Conservation (phyloP, 2,888 invertebrate species). For the Watsonalla binaria region DNA sequence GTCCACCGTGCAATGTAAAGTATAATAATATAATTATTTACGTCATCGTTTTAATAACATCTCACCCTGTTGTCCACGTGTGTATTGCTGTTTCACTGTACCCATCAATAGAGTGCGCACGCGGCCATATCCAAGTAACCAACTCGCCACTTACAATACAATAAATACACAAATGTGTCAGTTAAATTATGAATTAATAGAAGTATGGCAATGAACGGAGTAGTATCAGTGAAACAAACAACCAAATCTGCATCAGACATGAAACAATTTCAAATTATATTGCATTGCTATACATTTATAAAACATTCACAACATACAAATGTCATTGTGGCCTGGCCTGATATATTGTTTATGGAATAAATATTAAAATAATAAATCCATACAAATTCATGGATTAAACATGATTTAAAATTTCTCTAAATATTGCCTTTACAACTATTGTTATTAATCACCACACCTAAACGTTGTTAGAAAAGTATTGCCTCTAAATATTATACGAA, state of each 20-base stretch:
- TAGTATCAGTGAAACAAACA: constrained; percentile 21
- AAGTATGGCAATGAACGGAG: constrained; percentile 41
- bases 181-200: constrained; percentile 18
- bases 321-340: constrained; percentile 52
- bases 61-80: constrained; percentile 22
- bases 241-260: constrained; percentile 74
- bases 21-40: constrained; percentile 1
- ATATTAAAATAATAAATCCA: constrained; percentile 47
- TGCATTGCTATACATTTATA: constrained; percentile 61
- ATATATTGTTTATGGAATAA: constrained; percentile 53
- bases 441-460: constrained; percentile 71
- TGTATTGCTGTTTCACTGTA: neutral
- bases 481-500: constrained; percentile 71
- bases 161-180: constrained; percentile 6
- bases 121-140: constrained; percentile 2
- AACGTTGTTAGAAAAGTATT: constrained; percentile 75
- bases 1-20: neutral
- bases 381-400: constrained; percentile 46
- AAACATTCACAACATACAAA: constrained; percentile 60
- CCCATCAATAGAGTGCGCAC: neutral
- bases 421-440: constrained; percentile 69
- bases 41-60: constrained; percentile 8
- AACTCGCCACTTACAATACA: neutral
- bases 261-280: constrained; percentile 47
- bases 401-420: constrained; percentile 58